A percentile compares a stretch with the other conserved stretches of the same genome.
phyloP scores from a whole-genome alignment of 2,113 vertebrate genomes.

The Solea solea region DNA sequence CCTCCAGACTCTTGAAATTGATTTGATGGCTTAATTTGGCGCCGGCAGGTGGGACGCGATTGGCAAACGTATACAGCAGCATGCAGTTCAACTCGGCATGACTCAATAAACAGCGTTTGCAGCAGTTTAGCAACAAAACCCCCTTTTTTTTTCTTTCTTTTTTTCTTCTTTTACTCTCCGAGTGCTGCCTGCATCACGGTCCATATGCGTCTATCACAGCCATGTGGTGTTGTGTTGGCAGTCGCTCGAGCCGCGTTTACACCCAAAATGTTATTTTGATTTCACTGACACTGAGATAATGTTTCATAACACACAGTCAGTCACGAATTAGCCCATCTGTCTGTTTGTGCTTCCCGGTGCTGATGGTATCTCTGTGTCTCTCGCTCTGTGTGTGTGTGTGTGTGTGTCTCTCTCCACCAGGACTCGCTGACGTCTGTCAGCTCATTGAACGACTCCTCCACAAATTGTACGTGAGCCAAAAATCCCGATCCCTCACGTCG shows the following conservation, averaged over 20 bases:
- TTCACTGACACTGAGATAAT: slow-evolving; percentile 78
- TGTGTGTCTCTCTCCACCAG: slow-evolving; percentile 61
- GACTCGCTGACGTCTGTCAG: slow-evolving; percentile 70
- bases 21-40: slow-evolving; percentile 71
- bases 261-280: slow-evolving; percentile 77
- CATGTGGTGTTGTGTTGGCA: slow-evolving; percentile 64
- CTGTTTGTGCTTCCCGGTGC: slow-evolving; percentile 65
- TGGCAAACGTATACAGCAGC: slow-evolving; percentile 51
- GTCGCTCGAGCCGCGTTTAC: slow-evolving; percentile 53
- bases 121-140: slow-evolving; percentile 53
- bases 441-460: slow-evolving; percentile 70
- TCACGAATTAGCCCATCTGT: slow-evolving; percentile 80
- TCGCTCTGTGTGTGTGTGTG: slow-evolving; percentile 33
- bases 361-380: slow-evolving; percentile 49
- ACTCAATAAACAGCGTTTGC: slow-evolving; percentile 54
- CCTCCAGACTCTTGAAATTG: slow-evolving; percentile 72
- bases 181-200: slow-evolving; percentile 33
- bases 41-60: slow-evolving; percentile 58
- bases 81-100: slow-evolving; percentile 36
- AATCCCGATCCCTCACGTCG: slow-evolving; percentile 55
- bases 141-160: neutral
- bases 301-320: slow-evolving; percentile 79
- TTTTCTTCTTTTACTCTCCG: neutral
- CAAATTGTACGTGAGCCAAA: slow-evolving; percentile 66
- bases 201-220: slow-evolving; percentile 54